Percentiles rank a stretch among this genome's conserved stretches.
Evolutionary conservation across 1,140 invertebrate genomes (phyloP).

Genomic region (Pectinophora gossypiella): DNA sequence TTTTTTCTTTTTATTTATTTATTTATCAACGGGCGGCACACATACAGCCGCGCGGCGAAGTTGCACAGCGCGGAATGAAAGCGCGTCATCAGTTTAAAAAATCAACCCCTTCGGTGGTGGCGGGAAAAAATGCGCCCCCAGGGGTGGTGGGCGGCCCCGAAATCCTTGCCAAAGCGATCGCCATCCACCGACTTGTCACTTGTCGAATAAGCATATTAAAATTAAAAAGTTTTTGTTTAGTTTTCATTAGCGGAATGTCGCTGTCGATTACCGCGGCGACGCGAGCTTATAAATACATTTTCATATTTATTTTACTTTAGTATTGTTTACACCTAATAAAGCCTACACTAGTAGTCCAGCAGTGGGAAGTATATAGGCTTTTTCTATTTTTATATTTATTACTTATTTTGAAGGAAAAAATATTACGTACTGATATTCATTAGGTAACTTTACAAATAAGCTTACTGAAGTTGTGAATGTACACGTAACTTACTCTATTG

Average conservation of each 20-base stretch:
- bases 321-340: too few relatives aligned
- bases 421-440: too few relatives aligned
- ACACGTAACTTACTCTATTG: too few relatives aligned
- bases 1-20: slow-evolving; percentile 65
- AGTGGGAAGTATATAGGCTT: too few relatives aligned
- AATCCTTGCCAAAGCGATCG: slow-evolving; percentile 72
- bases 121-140: slow-evolving; percentile 60
- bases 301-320: too few relatives aligned
- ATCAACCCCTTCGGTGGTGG: slow-evolving; percentile 74
- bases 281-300: too few relatives aligned
- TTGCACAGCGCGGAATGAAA: slow-evolving; percentile 76
- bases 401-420: too few relatives aligned
- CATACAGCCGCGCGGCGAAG: slow-evolving; percentile 66
- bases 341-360: too few relatives aligned
- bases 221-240: slow-evolving; percentile 70
- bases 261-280: background rate
- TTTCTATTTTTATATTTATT: too few relatives aligned
- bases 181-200: slow-evolving; percentile 68
- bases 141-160: slow-evolving; percentile 43
- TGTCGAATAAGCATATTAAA: slow-evolving; percentile 69
- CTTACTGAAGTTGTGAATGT: too few relatives aligned
- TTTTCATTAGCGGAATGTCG: slow-evolving; percentile 14
- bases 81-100: slow-evolving; percentile 78
- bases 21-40: slow-evolving; percentile 63
- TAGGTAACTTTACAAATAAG: too few relatives aligned